Conservation (phyloP, 1,140 invertebrate species). For the Dysdera silvatica region DNA sequence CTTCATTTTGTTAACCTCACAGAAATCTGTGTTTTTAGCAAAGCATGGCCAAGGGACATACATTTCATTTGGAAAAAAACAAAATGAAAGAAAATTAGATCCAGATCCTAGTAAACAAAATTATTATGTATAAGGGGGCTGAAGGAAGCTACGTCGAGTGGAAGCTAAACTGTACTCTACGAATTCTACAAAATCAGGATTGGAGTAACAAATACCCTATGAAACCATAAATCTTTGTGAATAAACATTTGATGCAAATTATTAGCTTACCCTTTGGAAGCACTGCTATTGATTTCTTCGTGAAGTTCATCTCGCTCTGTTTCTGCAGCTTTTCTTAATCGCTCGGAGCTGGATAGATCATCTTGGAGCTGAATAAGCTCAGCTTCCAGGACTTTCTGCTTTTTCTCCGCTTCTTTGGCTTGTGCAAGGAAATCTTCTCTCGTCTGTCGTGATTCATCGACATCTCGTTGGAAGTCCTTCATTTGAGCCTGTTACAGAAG, state of each 20-base stretch:
- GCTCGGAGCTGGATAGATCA: slow-evolving; percentile 76
- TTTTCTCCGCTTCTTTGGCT: slow-evolving; percentile 84
- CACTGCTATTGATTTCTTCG: slow-evolving; percentile 78
- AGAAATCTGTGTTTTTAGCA: too few relatives aligned
- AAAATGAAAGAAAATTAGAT: too few relatives aligned
- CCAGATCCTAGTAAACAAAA: too few relatives aligned
- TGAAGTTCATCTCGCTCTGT: slow-evolving; percentile 73
- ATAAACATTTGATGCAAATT: background rate
- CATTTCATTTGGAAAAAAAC: too few relatives aligned
- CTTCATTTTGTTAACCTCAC: too few relatives aligned
- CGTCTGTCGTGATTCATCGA: slow-evolving; percentile 77
- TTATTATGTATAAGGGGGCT: too few relatives aligned
- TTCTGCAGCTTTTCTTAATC: slow-evolving; percentile 75
- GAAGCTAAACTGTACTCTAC: too few relatives aligned
- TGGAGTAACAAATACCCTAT: too few relatives aligned
- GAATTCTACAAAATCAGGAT: too few relatives aligned
- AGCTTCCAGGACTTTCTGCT: slow-evolving; percentile 81
- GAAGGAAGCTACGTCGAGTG: too few relatives aligned
- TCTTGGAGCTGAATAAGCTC: slow-evolving; percentile 85
- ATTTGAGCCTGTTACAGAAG: slow-evolving; percentile 55
- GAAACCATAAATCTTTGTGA: too few relatives aligned
- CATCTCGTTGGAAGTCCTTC: slow-evolving; percentile 83
- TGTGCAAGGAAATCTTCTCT: slow-evolving; percentile 71
- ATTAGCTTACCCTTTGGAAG: slow-evolving; percentile 45
- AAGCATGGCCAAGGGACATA: too few relatives aligned